Evolutionary conservation across 2,888 invertebrate species (phyloP), one percentile per base, ranked within the genome.

Genomic region (Epinotia bilunana): DNA sequence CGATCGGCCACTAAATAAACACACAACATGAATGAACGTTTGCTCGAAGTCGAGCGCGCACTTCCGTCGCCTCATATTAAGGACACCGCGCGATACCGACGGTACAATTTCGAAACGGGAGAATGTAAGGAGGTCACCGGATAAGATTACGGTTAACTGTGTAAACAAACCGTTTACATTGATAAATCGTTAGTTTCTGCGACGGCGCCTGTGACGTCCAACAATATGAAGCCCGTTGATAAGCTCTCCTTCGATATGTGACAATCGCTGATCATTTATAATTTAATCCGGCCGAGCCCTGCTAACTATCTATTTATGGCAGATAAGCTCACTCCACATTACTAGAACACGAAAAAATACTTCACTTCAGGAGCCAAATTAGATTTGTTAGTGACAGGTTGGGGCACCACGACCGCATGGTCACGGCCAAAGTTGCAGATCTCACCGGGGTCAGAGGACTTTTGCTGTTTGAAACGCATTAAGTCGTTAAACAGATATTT

Each of bases 81-180:
- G 92, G 91, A 90, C 91, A 88, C 86, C 86, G 86, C 85, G 86
- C 89, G 91, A 92, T 92, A 92, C 88, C 88, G 85, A 83, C 88
- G 90, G 87, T 93, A 92, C 89, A 89, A 92, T 92, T 93, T 93
- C 91, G 91, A 92, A 92, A 93, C 93, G 91, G 93, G 92, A 93
- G 84, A 85, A 89, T 90, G 88, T 91, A 93, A 94, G 91, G 91
- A 92, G 94, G 93, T 91, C 93, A 91, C 89, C 90, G 93, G 94
- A 94, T 94, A 94, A 93, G 93, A 94, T 93, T 93, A 93, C 92
- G 88, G 90, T 88, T 91, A 88, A 91, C 92, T 91, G 92, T 90
- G 92, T 93, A 93, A 93, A 93, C 92, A 93, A 91, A 91, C 91
- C 91, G 92, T 91, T 91, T 91, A 92, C 91, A 90, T 91, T 92